Evolutionary conservation across 2,797 vertebrate genomes (phyloP).

Genomic region (Pipistrellus kuhlii): DNA sequence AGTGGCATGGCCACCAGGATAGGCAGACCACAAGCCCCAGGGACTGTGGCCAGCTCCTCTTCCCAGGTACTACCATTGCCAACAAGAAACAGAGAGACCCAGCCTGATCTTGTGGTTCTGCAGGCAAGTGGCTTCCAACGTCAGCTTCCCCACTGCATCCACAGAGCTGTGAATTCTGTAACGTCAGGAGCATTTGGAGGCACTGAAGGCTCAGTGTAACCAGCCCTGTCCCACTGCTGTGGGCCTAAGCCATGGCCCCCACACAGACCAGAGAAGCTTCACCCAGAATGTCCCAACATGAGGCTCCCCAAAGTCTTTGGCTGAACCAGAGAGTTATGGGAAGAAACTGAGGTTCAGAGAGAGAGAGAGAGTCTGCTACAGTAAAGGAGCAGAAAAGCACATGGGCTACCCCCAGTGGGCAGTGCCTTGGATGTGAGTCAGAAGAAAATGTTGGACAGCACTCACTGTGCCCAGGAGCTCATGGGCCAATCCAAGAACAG

Average conservation of each 20-base stretch:
- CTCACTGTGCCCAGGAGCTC: too few relatives aligned
- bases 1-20: too few relatives aligned
- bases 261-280: background rate
- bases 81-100: background rate
- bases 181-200: background rate
- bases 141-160: background rate
- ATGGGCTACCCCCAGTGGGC: too few relatives aligned
- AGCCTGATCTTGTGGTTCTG: background rate
- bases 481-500: too few relatives aligned
- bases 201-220: background rate
- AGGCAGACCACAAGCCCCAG: too few relatives aligned
- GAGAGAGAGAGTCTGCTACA: background rate
- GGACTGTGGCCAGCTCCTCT: background rate
- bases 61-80: background rate
- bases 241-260: background rate
- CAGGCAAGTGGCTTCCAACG: background rate
- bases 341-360: background rate
- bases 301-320: background rate
- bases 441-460: too few relatives aligned
- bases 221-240: background rate
- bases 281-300: background rate
- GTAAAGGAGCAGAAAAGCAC: background rate
- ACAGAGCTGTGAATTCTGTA: background rate
- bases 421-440: too few relatives aligned
- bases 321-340: background rate